These are phyloP conservation scores for Scopus umbretta DNA, from an alignment of 2,113 vertebrate genomes.

Conservation along the genomic window DNA sequence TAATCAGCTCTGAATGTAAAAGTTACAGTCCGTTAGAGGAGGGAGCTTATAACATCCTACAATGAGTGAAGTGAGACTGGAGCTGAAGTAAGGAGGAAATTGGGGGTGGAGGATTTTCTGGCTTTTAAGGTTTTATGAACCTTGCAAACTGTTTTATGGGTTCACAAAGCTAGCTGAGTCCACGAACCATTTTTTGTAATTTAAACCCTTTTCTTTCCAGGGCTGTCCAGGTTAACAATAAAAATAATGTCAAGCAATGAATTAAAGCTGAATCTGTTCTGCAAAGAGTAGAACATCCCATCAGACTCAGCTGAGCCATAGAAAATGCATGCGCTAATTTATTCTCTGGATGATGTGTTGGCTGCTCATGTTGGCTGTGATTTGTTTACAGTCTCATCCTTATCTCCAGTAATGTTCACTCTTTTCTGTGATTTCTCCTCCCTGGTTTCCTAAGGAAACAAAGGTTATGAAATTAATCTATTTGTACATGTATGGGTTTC, in stretches of 20 bases:
- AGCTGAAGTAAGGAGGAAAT: not conserved
- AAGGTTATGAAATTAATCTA: not conserved
- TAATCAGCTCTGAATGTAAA: not conserved
- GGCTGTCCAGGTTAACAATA: not conserved
- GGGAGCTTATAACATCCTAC: not conserved
- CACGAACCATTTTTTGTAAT: not conserved
- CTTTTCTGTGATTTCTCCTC: not conserved
- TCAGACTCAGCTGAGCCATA: not conserved
- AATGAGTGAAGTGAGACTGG: not conserved
- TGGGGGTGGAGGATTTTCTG: not conserved
- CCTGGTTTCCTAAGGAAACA: not conserved
- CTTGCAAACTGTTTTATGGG: constrained; percentile 27
- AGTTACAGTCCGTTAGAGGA: not conserved
- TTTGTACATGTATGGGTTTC: not conserved
- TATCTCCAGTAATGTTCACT: not conserved
- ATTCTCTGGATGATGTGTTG: not conserved
- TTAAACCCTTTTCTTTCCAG: constrained; percentile 22
- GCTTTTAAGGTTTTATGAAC: constrained; percentile 50
- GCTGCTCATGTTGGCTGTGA: not conserved
- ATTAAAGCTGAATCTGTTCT: not conserved
- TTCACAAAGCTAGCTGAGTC: not conserved
- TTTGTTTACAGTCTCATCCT: not conserved
- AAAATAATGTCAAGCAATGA: not conserved
- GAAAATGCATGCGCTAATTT: not conserved
- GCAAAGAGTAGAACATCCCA: not conserved